Base-by-base conservation (phyloP, 2,113 vertebrate species). In the Perca schrenkii region DNA sequence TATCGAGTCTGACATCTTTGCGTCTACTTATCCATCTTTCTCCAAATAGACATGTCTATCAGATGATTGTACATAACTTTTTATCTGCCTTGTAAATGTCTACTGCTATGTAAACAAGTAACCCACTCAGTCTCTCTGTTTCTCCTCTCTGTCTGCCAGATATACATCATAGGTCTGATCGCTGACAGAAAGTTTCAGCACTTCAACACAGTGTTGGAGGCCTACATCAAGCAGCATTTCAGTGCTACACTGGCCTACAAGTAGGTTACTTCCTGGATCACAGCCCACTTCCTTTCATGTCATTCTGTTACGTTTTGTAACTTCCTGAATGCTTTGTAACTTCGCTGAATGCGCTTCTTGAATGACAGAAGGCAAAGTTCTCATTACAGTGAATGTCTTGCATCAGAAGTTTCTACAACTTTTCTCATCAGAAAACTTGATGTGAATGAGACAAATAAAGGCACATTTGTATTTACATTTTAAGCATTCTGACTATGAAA, bases 171-270 rank as follows among this genome's bases (percentile, higher is more conserved):
- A 77, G 97, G 97, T 70, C 96, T 99, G 73, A 99, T 99, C 28
- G 98, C 98, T 74, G 98, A 99, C 91, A 95, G 97, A 52, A 99
- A 99, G 87, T 99, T 99, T 86, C 98, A 99, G 87, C 98, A 99
- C 89, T 99, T 99, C 89, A 99, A 99, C 90, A 95, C 98, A 0
- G 98, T 99, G 78, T 83, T 99, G 91, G 98, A 99, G 93, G 98
- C 98, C 1, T 99, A 99, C 75, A 99, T 99, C 86, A 97, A 99
- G 36, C 98, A 99, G 85, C 98, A 99, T 89, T 99, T 99, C 69
- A 99, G 98, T 77, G 98, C 98, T 12, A 99, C 98, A 0, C 63
- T 99, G 89, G 98, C 98, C 36, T 99, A 99, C 95, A 99, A 98
- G 98, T 99, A 96, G 94, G 98, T 96, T 28, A 65, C 67, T 49